Percentiles rank a stretch among this genome's conserved stretches.
phyloP scores from a whole-genome alignment of 2,797 vertebrate species.

The Pygocentrus nattereri region DNA sequence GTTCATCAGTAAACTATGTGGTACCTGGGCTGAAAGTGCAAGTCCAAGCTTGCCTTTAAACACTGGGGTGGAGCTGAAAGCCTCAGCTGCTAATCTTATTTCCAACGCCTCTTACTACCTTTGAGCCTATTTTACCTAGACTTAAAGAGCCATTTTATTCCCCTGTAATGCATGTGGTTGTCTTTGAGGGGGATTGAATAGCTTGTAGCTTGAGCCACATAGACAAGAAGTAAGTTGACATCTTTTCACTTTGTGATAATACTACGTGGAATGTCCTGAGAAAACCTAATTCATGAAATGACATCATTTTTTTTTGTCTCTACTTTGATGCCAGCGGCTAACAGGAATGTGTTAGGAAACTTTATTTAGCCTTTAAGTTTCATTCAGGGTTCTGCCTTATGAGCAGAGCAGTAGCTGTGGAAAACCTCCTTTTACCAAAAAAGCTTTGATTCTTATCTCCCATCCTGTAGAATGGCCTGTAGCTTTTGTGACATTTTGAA shows the following conservation, averaged over 20 bases:
- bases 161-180: conserved; percentile 26
- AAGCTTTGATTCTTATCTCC: neutral
- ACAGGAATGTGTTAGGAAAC: neutral
- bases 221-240: neutral
- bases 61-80: conserved; percentile 17
- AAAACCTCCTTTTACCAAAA: too few relatives aligned
- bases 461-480: too few relatives aligned
- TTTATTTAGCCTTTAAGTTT: neutral
- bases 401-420: neutral
- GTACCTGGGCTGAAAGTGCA: conserved; percentile 18
- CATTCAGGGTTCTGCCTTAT: neutral
- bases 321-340: conserved; percentile 10
- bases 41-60: conserved; percentile 11
- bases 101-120: conserved; percentile 36
- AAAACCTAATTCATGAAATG: conserved; percentile 16
- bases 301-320: neutral
- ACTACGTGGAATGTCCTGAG: neutral
- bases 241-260: conserved; percentile 26
- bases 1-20: conserved; percentile 19
- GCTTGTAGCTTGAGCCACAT: conserved; percentile 25
- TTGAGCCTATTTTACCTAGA: conserved; percentile 38
- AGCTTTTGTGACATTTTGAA: neutral
- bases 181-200: conserved; percentile 39
- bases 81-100: conserved; percentile 39
- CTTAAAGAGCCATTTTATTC: conserved; percentile 44